Evolutionary conservation across 1,140 invertebrate species (phyloP), one percentile per base, ranked within the genome.

Genomic region (Trachymyrmex septentrionalis): DNA sequence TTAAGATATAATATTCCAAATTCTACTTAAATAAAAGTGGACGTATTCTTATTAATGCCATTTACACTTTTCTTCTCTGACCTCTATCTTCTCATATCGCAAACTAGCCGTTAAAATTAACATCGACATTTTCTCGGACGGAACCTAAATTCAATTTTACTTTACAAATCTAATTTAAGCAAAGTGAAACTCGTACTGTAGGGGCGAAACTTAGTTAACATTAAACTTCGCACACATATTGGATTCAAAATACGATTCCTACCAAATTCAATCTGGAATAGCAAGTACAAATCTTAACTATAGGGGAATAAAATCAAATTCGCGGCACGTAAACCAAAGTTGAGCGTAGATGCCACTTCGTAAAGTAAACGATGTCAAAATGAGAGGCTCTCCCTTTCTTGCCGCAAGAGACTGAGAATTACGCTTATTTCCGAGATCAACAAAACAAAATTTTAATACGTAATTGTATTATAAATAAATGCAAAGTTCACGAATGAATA

Each of bases 221-320:
- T 84, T 61, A 73, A 84, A 84, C 67, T 82, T 82, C 19, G 66
- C 34, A 48, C 34, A 63, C 61, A 59, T 71, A 75, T 73, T 73
- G 80, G 38, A 73, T 84, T 61, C 80, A 34, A 73, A 84, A 75
- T 84, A 75, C 55, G 80, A 73, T 82, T 82, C 19, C 80, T 30
- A 48, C 24, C 38, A 44, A 38, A 82, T 73, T 82, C 69, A 63
- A 84, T 75, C 55, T 24, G 38, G 67, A 72, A 72, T 69, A 30
- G 69, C n/a, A 73, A n/a, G 19, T 61, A 55, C 48, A 59, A 12
- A 55, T 48, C 34, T 73, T 84, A 73, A 82, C 80, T 34, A 34
- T 34, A 34, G 7, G 9, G 61, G 80, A 30, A 73, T 73, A 82
- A 73, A 82, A 64, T 73, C 69, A 59, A 61, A 75, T 75, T 73